Evolutionary conservation across 2,113 vertebrate species (phyloP).

Genomic region (human): GRCh38 chr9:109776001-109776500

Average conservation of each 20-base stretch:
- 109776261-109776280: neutral
- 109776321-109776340: neutral
- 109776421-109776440: neutral
- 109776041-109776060: neutral
- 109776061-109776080: neutral
- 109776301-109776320: neutral
- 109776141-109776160: neutral
- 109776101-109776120: neutral
- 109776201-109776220: conserved; percentile 6
- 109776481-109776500: neutral
- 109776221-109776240: conserved; percentile 5
- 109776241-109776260: conserved; percentile 8
- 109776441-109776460: neutral
- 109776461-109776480: neutral
- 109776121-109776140: neutral
- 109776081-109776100: neutral
- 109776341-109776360: neutral
- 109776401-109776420: neutral
- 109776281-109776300: conserved; percentile 29
- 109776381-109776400: neutral
- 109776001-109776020: conserved; percentile 40
- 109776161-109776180: neutral
- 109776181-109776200: neutral
- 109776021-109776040: neutral
- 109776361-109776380: neutral